Percentiles rank a stretch among this genome's conserved stretches.
Evolutionary conservation across 2,888 invertebrate genomes (phyloP).

Genomic region (Apamea anceps): DNA sequence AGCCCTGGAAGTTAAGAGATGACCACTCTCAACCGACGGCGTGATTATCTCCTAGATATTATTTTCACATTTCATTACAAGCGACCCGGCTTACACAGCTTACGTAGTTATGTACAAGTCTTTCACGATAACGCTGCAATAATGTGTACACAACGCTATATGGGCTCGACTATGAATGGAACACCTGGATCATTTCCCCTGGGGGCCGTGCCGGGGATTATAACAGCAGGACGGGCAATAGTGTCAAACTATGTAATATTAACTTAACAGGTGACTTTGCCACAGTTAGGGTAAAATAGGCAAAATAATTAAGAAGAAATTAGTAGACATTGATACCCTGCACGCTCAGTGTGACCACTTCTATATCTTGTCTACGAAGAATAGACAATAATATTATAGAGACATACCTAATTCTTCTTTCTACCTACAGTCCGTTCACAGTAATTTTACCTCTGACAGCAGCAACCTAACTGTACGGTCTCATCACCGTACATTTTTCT

Average conservation of each 20-base stretch:
- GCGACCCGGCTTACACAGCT: not conserved
- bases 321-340: not conserved
- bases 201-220: slow-evolving; percentile 42
- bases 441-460: no score
- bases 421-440: no score
- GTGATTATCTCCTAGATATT: not conserved
- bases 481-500: no score
- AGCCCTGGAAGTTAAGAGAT: no score
- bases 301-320: not conserved
- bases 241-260: slow-evolving; percentile 21
- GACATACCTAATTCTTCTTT: not conserved
- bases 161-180: slow-evolving; percentile 50
- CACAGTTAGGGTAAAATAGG: not conserved
- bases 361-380: not conserved
- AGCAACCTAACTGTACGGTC: no score
- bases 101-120: slow-evolving; percentile 3
- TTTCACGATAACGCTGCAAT: slow-evolving; percentile 37
- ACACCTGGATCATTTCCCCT: slow-evolving; percentile 55
- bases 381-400: not conserved
- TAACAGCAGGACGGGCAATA: slow-evolving; percentile 17
- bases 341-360: not conserved
- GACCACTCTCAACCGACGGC: no score
- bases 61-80: slow-evolving; percentile 11
- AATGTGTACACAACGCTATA: slow-evolving; percentile 29
- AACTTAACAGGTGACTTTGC: not conserved